These are phyloP conservation scores for Isichthys henryi DNA, from an alignment of 2,113 vertebrate species.

Conservation along the genomic window DNA sequence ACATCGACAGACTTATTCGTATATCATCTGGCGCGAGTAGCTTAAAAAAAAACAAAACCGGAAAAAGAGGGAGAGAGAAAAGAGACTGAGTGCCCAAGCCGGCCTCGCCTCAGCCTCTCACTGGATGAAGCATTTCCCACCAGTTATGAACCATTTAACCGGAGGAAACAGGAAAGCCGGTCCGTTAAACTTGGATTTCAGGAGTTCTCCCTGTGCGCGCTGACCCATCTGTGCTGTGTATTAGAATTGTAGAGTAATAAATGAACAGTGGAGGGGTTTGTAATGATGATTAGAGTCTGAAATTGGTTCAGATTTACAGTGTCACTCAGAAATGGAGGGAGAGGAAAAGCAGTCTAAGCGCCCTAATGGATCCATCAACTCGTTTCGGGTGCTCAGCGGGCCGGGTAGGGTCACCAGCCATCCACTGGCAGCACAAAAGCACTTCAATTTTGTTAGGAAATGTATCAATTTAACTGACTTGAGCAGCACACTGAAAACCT, in stretches of 20 bases:
- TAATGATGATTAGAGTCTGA: constrained; percentile 99
- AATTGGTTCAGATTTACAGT: constrained; percentile 99
- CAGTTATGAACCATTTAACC: constrained; percentile 77
- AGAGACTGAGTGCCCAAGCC: not conserved
- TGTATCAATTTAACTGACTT: constrained; percentile 99
- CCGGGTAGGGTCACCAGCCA: constrained; percentile 98
- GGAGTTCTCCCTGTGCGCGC: constrained; percentile 41
- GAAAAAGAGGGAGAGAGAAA: not conserved
- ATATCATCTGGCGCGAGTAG: not conserved
- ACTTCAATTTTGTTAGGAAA: constrained; percentile 99
- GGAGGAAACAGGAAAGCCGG: constrained; percentile 56
- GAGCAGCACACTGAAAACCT: constrained; percentile 96
- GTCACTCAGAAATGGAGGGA: constrained; percentile 89
- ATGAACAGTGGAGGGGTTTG: constrained; percentile 98
- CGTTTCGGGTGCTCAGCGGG: constrained; percentile 97
- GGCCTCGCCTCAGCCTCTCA: constrained; percentile 40
- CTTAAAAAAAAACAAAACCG: constrained; percentile 1
- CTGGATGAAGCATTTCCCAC: constrained; percentile 49
- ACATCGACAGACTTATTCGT: not conserved
- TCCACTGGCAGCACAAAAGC: constrained; percentile 99
- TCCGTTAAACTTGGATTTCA: constrained; percentile 72
- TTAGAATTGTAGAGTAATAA: constrained; percentile 89
- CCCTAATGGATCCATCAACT: constrained; percentile 99
- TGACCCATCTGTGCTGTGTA: constrained; percentile 75
- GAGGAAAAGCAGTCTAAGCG: constrained; percentile 90